Conservation (phyloP, 1,140 invertebrate genomes). For the Drosophila aff. region DNA sequence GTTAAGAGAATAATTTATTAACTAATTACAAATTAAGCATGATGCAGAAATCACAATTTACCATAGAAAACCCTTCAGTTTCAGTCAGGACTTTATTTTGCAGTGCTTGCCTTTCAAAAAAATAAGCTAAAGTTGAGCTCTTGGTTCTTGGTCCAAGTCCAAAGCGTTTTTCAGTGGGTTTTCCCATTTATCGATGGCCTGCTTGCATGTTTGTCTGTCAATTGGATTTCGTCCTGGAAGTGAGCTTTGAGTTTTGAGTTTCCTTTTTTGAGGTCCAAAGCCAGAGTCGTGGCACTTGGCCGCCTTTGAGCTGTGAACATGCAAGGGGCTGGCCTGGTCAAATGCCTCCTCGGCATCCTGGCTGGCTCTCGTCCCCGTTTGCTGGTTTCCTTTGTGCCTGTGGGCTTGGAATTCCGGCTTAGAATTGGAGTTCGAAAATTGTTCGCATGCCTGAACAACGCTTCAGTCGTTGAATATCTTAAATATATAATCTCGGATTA, state of each 20-base stretch:
- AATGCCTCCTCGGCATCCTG: conserved; percentile 27
- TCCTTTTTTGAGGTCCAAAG: conserved; percentile 20
- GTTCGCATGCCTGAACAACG: conserved; percentile 22
- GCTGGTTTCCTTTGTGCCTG: conserved; percentile 45
- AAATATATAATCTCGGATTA: conserved; percentile 2
- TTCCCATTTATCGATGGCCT: conserved; percentile 50
- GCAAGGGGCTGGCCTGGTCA: conserved; percentile 38
- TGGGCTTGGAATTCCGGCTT: conserved; percentile 39
- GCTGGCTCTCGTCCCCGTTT: not conserved
- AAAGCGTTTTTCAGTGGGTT: conserved; percentile 46
- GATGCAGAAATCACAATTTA: too few relatives aligned
- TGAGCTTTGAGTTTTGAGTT: conserved; percentile 48
- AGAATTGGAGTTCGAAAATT: conserved; percentile 29
- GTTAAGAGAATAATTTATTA: not conserved
- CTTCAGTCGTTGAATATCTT: conserved; percentile 19
- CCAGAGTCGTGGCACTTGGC: conserved; percentile 42
- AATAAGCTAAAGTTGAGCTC: conserved; percentile 26
- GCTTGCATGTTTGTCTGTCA: conserved; percentile 60
- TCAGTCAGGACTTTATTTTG: not conserved
- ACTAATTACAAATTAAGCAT: not conserved
- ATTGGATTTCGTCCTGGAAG: conserved; percentile 56
- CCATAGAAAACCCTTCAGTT: not conserved
- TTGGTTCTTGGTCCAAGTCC: conserved; percentile 35
- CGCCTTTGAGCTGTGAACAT: conserved; percentile 43
- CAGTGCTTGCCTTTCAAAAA: conserved; percentile 17